These are phyloP conservation scores for Agriotes lineatus DNA, from an alignment of 2,888 invertebrate genomes.

Conservation along the genomic window DNA sequence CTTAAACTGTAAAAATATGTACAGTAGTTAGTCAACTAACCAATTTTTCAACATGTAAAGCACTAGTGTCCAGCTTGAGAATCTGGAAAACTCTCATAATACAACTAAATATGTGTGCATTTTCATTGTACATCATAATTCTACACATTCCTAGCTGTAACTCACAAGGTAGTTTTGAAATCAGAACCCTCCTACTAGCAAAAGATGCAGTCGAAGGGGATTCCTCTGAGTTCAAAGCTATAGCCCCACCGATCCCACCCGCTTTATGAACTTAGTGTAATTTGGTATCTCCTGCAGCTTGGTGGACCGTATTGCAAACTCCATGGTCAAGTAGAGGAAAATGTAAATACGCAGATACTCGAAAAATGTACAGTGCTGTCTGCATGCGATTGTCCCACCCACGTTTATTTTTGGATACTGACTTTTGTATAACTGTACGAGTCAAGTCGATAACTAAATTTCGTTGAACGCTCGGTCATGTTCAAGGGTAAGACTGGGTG, in stretches of 20 bases:
- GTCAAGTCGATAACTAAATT: neutral
- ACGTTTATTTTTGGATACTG: constrained; percentile 50
- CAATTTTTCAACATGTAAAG: too few relatives aligned
- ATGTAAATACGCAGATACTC: constrained; percentile 5
- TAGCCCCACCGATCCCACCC: constrained; percentile 17
- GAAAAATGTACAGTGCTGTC: constrained; percentile 54
- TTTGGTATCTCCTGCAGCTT: constrained; percentile 46
- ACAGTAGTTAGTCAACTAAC: too few relatives aligned
- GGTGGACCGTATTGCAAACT: constrained; percentile 58
- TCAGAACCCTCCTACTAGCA: too few relatives aligned
- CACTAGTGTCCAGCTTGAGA: too few relatives aligned
- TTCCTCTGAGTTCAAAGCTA: constrained; percentile 27
- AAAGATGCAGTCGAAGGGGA: too few relatives aligned
- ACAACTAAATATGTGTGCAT: constrained; percentile 24
- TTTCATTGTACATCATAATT: constrained; percentile 15
- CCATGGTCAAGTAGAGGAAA: constrained; percentile 47
- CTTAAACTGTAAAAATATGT: too few relatives aligned
- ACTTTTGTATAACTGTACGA: constrained; percentile 1
- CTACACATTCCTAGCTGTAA: constrained; percentile 7
- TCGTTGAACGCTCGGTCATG: neutral
- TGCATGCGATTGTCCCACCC: constrained; percentile 56
- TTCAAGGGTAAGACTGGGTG: constrained; percentile 51
- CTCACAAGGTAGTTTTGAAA: constrained; percentile 4
- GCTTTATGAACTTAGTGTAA: constrained; percentile 35
- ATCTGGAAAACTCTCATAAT: too few relatives aligned